A percentile compares a stretch with the other conserved stretches of the same genome.
Conservation (phyloP, 2,113 vertebrate species). For the Calyptomena viridis region DNA sequence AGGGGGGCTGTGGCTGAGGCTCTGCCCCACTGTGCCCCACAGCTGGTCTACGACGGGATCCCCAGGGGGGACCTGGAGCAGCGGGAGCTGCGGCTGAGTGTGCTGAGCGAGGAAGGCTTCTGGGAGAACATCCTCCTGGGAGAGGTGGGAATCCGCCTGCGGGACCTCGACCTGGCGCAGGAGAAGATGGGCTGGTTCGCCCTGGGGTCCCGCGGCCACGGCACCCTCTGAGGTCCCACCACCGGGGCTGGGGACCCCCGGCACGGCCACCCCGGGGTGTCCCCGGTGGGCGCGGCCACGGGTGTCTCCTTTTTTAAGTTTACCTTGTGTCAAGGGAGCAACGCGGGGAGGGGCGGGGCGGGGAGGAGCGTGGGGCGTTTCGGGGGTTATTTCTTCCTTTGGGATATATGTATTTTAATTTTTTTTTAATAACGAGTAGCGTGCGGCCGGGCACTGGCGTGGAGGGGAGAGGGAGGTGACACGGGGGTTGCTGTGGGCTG, state of each 20-base stretch:
- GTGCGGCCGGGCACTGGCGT: slow-evolving; percentile 7
- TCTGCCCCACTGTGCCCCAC: background rate
- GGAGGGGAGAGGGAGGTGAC: background rate
- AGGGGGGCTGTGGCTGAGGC: accelerated
- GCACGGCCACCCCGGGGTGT: background rate
- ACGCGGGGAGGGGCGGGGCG: slow-evolving; percentile 4
- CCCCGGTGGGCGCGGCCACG: slow-evolving; percentile 7
- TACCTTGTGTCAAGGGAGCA: slow-evolving; percentile 86
- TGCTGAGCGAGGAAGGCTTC: slow-evolving; percentile 91
- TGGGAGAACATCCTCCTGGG: slow-evolving; percentile 95
- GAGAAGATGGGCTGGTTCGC: slow-evolving; percentile 94
- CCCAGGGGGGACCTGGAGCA: slow-evolving; percentile 91
- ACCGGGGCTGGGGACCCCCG: background rate
- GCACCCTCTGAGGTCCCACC: slow-evolving; percentile 62
- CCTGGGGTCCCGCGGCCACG: slow-evolving; percentile 77
- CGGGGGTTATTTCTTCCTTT: background rate
- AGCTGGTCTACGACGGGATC: slow-evolving; percentile 94
- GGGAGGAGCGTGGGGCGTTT: background rate
- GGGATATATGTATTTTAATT: slow-evolving; percentile 62
- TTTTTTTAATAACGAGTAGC: slow-evolving; percentile 71
- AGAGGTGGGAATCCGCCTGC: slow-evolving; percentile 87
- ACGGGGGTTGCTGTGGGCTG: background rate
- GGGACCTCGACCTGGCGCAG: slow-evolving; percentile 83
- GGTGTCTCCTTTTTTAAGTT: slow-evolving; percentile 65
- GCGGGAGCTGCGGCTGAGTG: slow-evolving; percentile 89